phyloP scores from a whole-genome alignment of 2,113 vertebrate species.

The Fregata magnificens region DNA sequence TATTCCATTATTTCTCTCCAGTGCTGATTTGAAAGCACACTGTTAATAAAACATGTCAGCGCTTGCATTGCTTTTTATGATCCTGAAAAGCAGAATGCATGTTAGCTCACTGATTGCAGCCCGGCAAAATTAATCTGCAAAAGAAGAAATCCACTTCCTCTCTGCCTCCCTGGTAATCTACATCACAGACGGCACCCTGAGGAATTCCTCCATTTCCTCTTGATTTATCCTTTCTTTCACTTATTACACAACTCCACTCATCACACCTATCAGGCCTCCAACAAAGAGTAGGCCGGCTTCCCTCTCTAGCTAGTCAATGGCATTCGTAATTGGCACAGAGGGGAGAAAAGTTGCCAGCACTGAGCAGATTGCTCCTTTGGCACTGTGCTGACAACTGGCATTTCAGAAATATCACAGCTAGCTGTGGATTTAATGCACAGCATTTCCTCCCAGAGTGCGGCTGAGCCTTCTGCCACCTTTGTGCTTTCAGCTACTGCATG shows the following conservation, averaged over 20 bases:
- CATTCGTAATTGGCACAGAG: slow-evolving; percentile 47
- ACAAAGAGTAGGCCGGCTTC: slow-evolving; percentile 32
- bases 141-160: slow-evolving; percentile 38
- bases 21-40: background rate
- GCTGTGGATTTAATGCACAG: slow-evolving; percentile 26
- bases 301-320: slow-evolving; percentile 43
- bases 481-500: background rate
- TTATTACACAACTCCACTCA: slow-evolving; percentile 47
- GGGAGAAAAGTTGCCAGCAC: slow-evolving; percentile 45
- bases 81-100: background rate
- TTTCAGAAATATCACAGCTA: slow-evolving; percentile 51
- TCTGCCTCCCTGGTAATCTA: slow-evolving; percentile 15
- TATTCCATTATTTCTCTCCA: background rate
- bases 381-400: slow-evolving; percentile 55
- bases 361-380: slow-evolving; percentile 66
- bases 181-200: slow-evolving; percentile 58
- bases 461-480: slow-evolving; percentile 46
- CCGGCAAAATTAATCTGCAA: slow-evolving; percentile 27
- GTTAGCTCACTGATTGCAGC: slow-evolving; percentile 31
- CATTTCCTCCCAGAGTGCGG: background rate
- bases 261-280: slow-evolving; percentile 54
- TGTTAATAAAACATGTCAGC: slow-evolving; percentile 8
- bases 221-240: slow-evolving; percentile 28
- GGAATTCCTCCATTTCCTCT: slow-evolving; percentile 61
- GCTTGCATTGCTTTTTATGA: background rate